Conservation (phyloP, 2,888 invertebrate species). For the Lutraria lutraria region DNA sequence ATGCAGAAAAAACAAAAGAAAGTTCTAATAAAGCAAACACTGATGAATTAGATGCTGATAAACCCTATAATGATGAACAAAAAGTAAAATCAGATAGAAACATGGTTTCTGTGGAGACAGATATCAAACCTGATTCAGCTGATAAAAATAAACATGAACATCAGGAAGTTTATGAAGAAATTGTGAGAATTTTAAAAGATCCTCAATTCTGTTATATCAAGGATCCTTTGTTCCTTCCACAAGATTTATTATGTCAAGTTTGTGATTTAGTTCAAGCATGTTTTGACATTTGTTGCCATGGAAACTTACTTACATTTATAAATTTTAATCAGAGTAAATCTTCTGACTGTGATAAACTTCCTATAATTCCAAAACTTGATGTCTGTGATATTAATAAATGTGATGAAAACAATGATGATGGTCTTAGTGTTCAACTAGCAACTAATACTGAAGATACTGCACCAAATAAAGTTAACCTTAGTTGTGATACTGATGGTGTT, state of each 20-base stretch:
- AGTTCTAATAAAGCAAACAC: not conserved
- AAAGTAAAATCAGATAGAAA: not conserved
- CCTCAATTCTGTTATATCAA: conserved; percentile 69
- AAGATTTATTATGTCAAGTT: conserved; percentile 67
- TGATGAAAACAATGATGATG: not conserved
- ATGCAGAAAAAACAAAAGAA: not conserved
- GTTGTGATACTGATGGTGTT: not conserved
- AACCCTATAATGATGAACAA: not conserved
- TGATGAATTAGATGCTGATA: not conserved
- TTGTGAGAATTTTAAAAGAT: conserved; percentile 47
- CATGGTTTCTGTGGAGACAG: not conserved
- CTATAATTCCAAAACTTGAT: not conserved
- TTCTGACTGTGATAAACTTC: not conserved
- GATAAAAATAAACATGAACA: not conserved
- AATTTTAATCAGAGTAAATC: not conserved
- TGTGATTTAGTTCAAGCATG: conserved; percentile 76
- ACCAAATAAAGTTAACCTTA: not conserved
- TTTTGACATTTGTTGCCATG: conserved; percentile 76
- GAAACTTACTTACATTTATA: conserved; percentile 67
- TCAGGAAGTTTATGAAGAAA: not conserved
- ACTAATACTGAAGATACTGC: not conserved
- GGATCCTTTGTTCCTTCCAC: conserved; percentile 75
- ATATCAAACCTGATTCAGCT: not conserved
- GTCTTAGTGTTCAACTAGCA: not conserved
- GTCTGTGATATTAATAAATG: conserved; percentile 20